Conservation (phyloP, 2,888 invertebrate species). For the Ephialtes manifestator region DNA sequence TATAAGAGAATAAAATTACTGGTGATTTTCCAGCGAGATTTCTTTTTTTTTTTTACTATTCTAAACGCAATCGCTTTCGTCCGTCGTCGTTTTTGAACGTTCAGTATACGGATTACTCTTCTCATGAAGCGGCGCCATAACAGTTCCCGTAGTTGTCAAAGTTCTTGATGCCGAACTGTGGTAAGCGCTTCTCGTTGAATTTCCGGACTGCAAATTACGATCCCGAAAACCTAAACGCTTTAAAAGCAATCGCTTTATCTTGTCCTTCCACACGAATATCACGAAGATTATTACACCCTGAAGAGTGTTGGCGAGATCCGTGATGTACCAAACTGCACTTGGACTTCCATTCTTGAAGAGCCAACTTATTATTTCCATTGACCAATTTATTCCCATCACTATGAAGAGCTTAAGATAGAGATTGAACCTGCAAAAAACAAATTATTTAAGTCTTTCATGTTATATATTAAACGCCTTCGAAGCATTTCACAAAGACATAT, state of each 20-base stretch:
- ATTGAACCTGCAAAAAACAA: slow-evolving; percentile 89
- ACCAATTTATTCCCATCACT: slow-evolving; percentile 96
- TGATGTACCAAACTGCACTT: slow-evolving; percentile 88
- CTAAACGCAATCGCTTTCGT: slow-evolving; percentile 79
- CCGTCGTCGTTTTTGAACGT: slow-evolving; percentile 63
- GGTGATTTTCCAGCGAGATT: background rate
- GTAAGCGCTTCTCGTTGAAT: slow-evolving; percentile 83
- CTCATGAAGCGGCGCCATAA: slow-evolving; percentile 78
- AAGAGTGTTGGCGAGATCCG: slow-evolving; percentile 90
- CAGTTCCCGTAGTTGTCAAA: slow-evolving; percentile 65
- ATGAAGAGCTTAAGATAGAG: slow-evolving; percentile 93
- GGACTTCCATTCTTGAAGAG: slow-evolving; percentile 81
- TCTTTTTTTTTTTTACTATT: slow-evolving; percentile 3
- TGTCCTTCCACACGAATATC: slow-evolving; percentile 91
- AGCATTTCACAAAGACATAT: background rate
- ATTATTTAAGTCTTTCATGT: slow-evolving; percentile 11
- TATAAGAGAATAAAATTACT: slow-evolving; percentile 25
- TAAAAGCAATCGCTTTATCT: slow-evolving; percentile 88
- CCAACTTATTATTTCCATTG: slow-evolving; percentile 92
- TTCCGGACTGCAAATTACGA: slow-evolving; percentile 81
- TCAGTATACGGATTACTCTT: slow-evolving; percentile 75
- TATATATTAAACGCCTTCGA: background rate
- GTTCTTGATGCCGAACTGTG: slow-evolving; percentile 81
- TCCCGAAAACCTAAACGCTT: slow-evolving; percentile 87
- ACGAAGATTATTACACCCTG: slow-evolving; percentile 91